A percentile compares a stretch with the other conserved stretches of the same genome.
These are phyloP conservation scores for Ptyas mucosa DNA, from an alignment of 2,113 vertebrate species.

Conservation along the genomic window DNA sequence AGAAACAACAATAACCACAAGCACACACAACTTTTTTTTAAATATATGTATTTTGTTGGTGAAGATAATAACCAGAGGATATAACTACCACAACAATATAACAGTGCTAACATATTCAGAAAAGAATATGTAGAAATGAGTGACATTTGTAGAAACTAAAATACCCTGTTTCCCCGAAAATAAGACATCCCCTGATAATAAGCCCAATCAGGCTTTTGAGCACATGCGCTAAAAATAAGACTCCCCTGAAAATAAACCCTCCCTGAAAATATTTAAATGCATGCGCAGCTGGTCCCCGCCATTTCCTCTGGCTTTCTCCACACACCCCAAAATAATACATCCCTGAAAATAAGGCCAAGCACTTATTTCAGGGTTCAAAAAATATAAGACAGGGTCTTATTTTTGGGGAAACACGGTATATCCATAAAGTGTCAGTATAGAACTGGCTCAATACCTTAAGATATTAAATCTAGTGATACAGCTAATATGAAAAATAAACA, in stretches of 20 bases:
- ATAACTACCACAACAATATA: neutral
- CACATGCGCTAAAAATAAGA: no score
- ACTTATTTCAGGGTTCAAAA: no score
- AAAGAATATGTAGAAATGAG: neutral
- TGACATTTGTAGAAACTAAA: neutral
- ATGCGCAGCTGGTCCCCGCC: no score
- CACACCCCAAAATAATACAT: no score
- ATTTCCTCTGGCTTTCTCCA: no score
- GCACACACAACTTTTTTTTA: neutral
- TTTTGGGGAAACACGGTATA: neutral
- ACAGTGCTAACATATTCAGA: neutral
- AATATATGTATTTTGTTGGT: neutral
- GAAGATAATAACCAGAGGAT: neutral
- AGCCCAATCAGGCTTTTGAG: no score
- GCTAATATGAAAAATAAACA: neutral
- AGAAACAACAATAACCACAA: neutral
- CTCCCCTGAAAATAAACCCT: no score
- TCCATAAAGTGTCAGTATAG: neutral
- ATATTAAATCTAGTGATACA: neutral
- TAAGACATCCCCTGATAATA: no score
- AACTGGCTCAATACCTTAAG: neutral
- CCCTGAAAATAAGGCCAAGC: no score
- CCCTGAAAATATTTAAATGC: no score
- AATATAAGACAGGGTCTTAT: no score
- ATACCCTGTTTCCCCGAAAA: neutral